These are phyloP conservation scores for Thera obeliscata DNA, from an alignment of 2,888 invertebrate species.

Conservation along the genomic window DNA sequence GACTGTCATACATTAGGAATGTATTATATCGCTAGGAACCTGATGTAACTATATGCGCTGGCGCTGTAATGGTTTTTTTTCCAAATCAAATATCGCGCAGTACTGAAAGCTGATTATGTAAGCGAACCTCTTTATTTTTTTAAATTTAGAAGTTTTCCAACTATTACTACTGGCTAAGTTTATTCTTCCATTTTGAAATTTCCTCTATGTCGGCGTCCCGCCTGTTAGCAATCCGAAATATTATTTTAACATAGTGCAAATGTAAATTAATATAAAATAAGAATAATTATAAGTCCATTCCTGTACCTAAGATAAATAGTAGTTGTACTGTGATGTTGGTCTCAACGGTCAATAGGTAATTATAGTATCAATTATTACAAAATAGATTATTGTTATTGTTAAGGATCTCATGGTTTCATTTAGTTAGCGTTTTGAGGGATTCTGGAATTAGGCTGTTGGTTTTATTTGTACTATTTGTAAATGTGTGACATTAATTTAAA, in stretches of 20 bases:
- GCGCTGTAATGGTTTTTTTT: not conserved
- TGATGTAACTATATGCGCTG: not conserved
- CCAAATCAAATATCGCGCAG: not conserved
- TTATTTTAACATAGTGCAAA: constrained; percentile 72
- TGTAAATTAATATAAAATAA: constrained; percentile 70
- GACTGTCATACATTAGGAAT: not conserved
- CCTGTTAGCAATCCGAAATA: constrained; percentile 65
- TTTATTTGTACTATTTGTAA: constrained; percentile 60
- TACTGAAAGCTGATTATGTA: constrained; percentile 2
- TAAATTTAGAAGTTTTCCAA: constrained; percentile 17
- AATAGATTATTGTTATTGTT: constrained; percentile 81
- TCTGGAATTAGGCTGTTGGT: constrained; percentile 75
- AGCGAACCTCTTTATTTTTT: constrained; percentile 3
- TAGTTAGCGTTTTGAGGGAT: constrained; percentile 71
- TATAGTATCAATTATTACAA: constrained; percentile 81
- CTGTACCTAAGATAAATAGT: constrained; percentile 83
- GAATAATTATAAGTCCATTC: constrained; percentile 76
- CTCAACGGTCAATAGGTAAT: constrained; percentile 80
- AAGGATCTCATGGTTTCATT: constrained; percentile 83
- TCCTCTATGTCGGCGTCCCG: constrained; percentile 60
- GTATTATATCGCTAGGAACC: not conserved
- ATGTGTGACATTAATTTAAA: constrained; percentile 48
- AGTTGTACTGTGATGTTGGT: constrained; percentile 83
- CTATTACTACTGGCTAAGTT: constrained; percentile 30
- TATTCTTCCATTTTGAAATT: constrained; percentile 22